These are phyloP conservation scores for Oscheius sp. DNA, from an alignment of 2,888 invertebrate genomes.

Conservation along the genomic window DNA sequence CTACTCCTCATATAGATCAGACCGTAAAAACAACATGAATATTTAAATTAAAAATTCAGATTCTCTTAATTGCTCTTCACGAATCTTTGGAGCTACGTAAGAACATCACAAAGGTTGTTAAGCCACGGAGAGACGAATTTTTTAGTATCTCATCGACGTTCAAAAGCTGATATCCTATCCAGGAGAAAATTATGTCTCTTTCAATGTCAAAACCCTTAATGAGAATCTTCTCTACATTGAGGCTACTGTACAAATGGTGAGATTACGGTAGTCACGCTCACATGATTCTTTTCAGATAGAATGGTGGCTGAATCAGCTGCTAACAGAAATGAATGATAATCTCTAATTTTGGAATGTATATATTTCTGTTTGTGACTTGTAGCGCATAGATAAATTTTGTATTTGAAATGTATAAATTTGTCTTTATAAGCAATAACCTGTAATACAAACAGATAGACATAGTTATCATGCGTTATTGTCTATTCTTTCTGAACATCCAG, in stretches of 20 bases:
- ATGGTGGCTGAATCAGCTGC: background rate
- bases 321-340: too few species aligned
- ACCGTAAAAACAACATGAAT: too few species aligned
- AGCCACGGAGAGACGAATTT: background rate
- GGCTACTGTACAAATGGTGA: background rate
- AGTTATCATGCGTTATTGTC: too few species aligned
- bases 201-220: background rate
- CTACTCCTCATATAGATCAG: too few species aligned
- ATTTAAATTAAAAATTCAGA: too few species aligned
- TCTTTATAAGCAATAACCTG: too few species aligned
- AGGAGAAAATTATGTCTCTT: background rate
- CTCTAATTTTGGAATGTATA: too few species aligned
- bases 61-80: background rate
- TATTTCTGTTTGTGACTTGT: too few species aligned
- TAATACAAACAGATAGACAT: too few species aligned
- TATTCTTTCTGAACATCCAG: too few species aligned
- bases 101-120: background rate
- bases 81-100: background rate
- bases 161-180: background rate
- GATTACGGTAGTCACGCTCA: background rate
- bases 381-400: too few species aligned
- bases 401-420: too few species aligned
- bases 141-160: background rate
- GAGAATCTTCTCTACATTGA: constrained; percentile 3
- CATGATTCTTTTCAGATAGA: background rate